Evolutionary conservation across 2,113 vertebrate species (phyloP), one percentile per base, ranked within the genome.

Genomic region (Rhynchomys soricoides): DNA sequence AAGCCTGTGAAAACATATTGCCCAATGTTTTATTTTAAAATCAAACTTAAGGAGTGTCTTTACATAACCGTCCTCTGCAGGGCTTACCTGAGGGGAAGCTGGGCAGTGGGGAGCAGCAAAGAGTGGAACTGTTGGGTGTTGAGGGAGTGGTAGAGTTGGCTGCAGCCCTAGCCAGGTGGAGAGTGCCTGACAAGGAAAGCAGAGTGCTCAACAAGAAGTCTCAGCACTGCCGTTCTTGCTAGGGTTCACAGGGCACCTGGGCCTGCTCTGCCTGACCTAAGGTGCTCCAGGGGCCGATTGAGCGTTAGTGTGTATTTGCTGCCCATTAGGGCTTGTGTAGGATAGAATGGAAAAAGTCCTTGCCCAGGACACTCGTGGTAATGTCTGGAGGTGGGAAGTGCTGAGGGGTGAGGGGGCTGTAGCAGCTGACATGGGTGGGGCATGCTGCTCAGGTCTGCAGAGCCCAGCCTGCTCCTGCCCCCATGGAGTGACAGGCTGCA

Each of bases 11-110:
- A 52, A 71, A 45, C 22, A 26, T 31, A 37, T 96, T 97, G 91
- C 96, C 95, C 91, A 95, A 89, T 81, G 75, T 82, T 93, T 77
- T 77, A 88, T 94, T 96, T 96, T 73, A 71, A 89, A 75, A 82
- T 34, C n/a, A 1, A 68, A 10, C 0, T 13, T 21, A 26, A 68
- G 95, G 59, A 66, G 83, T 40, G 91, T 16, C 83, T 68, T 4
- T 93, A 57, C 74, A 22, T 43, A 24, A 52, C 19, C 75, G 83
- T 68, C 34, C 50, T 15, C 15, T 17, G n/a, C 52, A 50, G 15
- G 70, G 24, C 11, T 4, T 66, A 55, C 43, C 3, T 19, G 17
- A 37, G 64, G 37, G 59, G 86, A 43, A 4, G 2, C 57, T 48
- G 87, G 64, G 31, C 16, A 5, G 5, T 3, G 21, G 13, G 43